A percentile compares a stretch with the other conserved stretches of the same genome.
Evolutionary conservation across 2,113 vertebrate genomes (phyloP).

Genomic region (Sturnira hondurensis): DNA sequence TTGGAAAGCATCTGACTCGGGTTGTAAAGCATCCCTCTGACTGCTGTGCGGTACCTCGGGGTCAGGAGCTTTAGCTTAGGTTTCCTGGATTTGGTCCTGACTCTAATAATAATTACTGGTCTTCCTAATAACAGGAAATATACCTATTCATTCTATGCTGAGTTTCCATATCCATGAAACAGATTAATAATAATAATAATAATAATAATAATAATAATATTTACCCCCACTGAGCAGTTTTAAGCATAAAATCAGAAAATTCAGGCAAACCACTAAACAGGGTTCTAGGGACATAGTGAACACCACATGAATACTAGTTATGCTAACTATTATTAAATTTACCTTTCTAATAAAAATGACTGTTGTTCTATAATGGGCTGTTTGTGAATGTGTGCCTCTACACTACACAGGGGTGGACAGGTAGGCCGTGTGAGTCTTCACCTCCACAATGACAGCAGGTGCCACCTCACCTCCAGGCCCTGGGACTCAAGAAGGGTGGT

Average conservation of each 20-base stretch:
- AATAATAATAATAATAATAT: background rate
- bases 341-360: background rate
- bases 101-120: background rate
- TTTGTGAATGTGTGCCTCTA: background rate
- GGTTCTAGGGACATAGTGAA: background rate
- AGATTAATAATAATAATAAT: too few species aligned
- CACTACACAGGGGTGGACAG: background rate
- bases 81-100: background rate
- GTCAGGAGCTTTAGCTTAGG: background rate
- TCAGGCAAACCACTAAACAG: background rate
- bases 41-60: background rate
- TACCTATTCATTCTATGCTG: background rate
- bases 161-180: background rate
- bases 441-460: background rate
- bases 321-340: background rate
- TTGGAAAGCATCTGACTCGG: background rate
- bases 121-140: background rate
- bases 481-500: background rate
- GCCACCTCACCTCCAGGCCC: background rate
- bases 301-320: background rate
- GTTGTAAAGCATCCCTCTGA: background rate
- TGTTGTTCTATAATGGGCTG: background rate
- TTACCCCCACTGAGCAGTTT: background rate
- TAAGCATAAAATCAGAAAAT: background rate
- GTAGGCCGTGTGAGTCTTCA: fast-evolving